These are phyloP conservation scores for Malthinus flaveolus DNA, from an alignment of 2,888 invertebrate genomes.

Conservation along the genomic window DNA sequence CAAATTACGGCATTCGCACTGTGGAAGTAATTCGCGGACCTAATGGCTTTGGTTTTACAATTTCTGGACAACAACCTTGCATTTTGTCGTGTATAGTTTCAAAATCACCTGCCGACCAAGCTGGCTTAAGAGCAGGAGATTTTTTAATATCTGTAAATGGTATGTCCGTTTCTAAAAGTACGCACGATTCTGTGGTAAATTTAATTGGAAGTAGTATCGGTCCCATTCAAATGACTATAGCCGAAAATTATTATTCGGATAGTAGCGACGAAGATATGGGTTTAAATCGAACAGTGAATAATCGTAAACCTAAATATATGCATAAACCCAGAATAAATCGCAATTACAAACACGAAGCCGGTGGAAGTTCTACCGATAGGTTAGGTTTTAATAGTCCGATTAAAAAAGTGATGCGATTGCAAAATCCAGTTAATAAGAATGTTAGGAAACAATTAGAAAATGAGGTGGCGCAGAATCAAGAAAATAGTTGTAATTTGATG, in stretches of 20 bases:
- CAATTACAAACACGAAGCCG: slow-evolving; percentile 31
- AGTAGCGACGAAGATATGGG: slow-evolving; percentile 79
- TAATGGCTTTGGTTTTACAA: slow-evolving; percentile 96
- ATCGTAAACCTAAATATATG: slow-evolving; percentile 65
- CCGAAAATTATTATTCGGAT: slow-evolving; percentile 83
- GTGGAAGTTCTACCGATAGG: slow-evolving; percentile 22
- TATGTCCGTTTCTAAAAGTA: slow-evolving; percentile 85
- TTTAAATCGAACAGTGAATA: slow-evolving; percentile 56
- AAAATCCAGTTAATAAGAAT: slow-evolving; percentile 13
- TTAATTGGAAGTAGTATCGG: slow-evolving; percentile 87
- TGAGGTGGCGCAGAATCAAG: slow-evolving; percentile 10
- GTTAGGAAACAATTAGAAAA: slow-evolving; percentile 8
- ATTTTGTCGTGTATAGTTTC: slow-evolving; percentile 91
- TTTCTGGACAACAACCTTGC: slow-evolving; percentile 95
- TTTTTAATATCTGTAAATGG: slow-evolving; percentile 91
- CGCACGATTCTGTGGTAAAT: slow-evolving; percentile 91
- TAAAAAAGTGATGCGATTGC: slow-evolving; percentile 29
- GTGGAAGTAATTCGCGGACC: slow-evolving; percentile 85
- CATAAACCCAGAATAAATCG: slow-evolving; percentile 46
- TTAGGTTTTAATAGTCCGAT: slow-evolving; percentile 28
- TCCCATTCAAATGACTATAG: slow-evolving; percentile 81
- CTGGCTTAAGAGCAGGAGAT: slow-evolving; percentile 89
- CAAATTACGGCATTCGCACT: slow-evolving; percentile 75
- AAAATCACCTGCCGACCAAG: slow-evolving; percentile 87
- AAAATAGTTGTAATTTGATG: slow-evolving; percentile 19